phyloP scores from a whole-genome alignment of 2,113 vertebrate genomes.

The Hippoglossus stenolepis region DNA sequence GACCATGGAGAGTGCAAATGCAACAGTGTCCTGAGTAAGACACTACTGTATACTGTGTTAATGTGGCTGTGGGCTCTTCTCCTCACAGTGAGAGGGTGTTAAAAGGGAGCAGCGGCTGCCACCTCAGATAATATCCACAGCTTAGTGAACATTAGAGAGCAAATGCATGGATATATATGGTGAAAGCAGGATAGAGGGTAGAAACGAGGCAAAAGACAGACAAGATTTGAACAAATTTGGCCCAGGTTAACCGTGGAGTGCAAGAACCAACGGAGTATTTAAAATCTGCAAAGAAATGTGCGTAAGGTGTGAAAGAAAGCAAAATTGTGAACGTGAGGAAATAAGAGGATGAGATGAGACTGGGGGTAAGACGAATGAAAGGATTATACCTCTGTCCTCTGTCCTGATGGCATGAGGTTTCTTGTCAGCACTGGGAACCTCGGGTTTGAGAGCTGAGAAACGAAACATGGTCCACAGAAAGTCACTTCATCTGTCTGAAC shows the following conservation, averaged over 20 bases:
- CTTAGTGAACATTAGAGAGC: background rate
- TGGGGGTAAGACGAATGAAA: background rate
- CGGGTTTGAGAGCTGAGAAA: slow-evolving; percentile 88
- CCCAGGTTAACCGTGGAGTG: too few species aligned
- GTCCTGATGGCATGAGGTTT: slow-evolving; percentile 80
- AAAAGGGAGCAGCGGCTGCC: background rate
- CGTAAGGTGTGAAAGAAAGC: background rate
- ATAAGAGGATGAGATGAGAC: background rate
- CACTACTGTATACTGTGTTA: background rate
- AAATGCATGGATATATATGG: background rate
- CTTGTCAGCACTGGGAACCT: slow-evolving; percentile 85
- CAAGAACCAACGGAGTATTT: too few species aligned
- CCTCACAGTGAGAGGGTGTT: background rate
- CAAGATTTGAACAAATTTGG: background rate
- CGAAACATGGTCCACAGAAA: slow-evolving; percentile 60
- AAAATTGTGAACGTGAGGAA: background rate
- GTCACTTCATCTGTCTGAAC: slow-evolving; percentile 8
- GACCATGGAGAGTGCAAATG: background rate
- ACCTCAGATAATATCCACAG: background rate
- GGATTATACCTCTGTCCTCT: slow-evolving; percentile 88
- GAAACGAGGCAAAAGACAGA: background rate
- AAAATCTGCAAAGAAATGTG: background rate
- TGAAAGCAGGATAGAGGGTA: background rate
- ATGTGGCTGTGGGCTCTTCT: background rate
- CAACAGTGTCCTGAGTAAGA: background rate